Evolutionary conservation across 2,113 vertebrate genomes (phyloP).

Genomic region (Pterocles orientalis): DNA sequence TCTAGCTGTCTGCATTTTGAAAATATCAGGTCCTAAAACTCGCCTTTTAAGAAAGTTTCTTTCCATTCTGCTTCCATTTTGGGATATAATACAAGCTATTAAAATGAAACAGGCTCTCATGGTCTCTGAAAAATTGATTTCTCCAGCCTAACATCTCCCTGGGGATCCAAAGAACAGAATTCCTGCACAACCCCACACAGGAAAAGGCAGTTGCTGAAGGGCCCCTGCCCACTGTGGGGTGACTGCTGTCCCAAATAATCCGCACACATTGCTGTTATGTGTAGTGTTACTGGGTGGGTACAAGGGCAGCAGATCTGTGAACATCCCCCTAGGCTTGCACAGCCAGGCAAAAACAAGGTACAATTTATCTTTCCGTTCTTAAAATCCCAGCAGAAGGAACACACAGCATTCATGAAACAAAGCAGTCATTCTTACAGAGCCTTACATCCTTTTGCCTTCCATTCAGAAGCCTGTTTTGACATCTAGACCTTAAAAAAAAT

Average conservation of each 20-base stretch:
- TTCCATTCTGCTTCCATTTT: background rate
- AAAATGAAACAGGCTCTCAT: background rate
- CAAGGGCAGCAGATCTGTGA: background rate
- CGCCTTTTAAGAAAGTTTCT: background rate
- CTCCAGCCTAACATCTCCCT: background rate
- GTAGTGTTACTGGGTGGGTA: background rate
- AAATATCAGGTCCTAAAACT: background rate
- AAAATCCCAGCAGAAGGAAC: background rate
- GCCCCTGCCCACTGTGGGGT: background rate
- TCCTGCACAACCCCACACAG: background rate
- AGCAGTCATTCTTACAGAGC: background rate
- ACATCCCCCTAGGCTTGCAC: background rate
- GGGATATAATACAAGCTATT: background rate
- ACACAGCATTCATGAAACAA: background rate
- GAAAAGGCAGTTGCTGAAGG: background rate
- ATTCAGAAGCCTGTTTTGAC: background rate
- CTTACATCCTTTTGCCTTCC: background rate
- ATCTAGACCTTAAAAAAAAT: background rate
- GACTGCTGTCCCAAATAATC: background rate
- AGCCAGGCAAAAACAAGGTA: background rate
- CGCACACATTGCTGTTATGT: rapidly evolving
- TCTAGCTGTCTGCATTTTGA: background rate
- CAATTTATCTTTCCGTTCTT: background rate
- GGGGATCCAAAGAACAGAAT: background rate
- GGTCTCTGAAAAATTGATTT: background rate